Evolutionary conservation across 2,797 vertebrate genomes (phyloP), one percentile per base, ranked within the genome.

Genomic region (Poecilia picta): DNA sequence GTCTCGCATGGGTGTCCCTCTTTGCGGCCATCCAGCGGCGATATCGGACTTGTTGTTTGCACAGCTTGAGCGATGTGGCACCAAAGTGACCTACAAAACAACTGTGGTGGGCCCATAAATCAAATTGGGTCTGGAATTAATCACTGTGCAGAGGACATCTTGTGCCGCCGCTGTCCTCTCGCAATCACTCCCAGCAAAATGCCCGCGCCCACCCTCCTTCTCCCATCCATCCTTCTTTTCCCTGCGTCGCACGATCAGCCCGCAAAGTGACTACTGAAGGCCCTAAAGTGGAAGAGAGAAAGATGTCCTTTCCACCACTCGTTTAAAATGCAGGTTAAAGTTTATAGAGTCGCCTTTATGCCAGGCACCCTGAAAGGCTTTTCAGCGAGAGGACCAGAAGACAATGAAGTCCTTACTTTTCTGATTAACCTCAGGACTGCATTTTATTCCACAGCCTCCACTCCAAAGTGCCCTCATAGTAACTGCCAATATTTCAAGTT

Each of bases 61-160:
- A 91, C 95, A 95, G 95, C 92, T 95, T 95, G 94, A 95, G 89
- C 94, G 91, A 93, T 91, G 86, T 93, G 91, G 91, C 91, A 92
- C 87, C 93, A 94, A 93, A 93, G 91, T 95, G 93, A 95, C 94
- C 94, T 94, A 94, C 93, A 94, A 93, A 94, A 92, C 93, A 93
- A 90, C 90, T 87, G 85, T 92, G 93, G 92, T 88, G 89, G 86
- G 92, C 90, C 93, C 88, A 94, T 95, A 94, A 94, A 95, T 95
- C 92, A 95, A 92, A 90, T 90, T 81, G 88, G 89, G 87, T 87
- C 83, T 88, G 88, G 91, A 95, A 94, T 95, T 93, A 94, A 95
- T 94, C 92, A 94, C 90, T 89, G 90, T 91, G 88, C 73, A 94
- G 93, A 94, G 94, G 93, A 95, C 94, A 94, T 93, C 89, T 91